Conservation (phyloP, 2,888 invertebrate species). For the Zeuzera pyrina region DNA sequence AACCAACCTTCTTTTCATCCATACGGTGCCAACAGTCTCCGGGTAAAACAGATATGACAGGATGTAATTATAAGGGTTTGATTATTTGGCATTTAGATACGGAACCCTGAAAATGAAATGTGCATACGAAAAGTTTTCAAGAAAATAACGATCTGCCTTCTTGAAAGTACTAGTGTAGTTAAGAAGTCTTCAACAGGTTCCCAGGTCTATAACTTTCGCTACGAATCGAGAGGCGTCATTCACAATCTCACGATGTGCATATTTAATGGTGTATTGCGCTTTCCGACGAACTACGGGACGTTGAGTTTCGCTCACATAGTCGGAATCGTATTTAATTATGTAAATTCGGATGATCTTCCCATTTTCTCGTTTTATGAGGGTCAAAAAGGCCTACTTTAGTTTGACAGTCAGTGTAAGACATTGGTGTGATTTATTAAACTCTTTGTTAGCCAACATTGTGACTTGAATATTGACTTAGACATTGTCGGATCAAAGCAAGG, state of each 20-base stretch:
- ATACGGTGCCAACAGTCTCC: too few relatives aligned
- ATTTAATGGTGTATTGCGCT: slow-evolving; percentile 39
- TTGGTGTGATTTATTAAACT: too few relatives aligned
- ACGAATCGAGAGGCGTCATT: slow-evolving; percentile 31
- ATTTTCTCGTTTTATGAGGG: slow-evolving; percentile 35
- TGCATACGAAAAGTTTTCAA: too few relatives aligned
- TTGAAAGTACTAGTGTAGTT: slow-evolving; percentile 33
- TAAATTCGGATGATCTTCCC: slow-evolving; percentile 37
- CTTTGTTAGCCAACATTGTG: too few relatives aligned
- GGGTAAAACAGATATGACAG: too few relatives aligned
- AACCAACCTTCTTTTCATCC: too few relatives aligned
- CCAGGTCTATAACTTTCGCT: slow-evolving; percentile 33
- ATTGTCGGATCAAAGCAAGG: too few relatives aligned
- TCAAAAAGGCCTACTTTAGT: slow-evolving; percentile 16
- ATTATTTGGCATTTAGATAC: too few relatives aligned
- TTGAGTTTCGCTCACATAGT: slow-evolving; percentile 8
- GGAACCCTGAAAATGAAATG: too few relatives aligned
- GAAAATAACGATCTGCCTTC: too few relatives aligned
- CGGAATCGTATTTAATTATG: slow-evolving; percentile 47
- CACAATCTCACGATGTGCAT: slow-evolving; percentile 46
- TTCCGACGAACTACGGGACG: slow-evolving; percentile 2
- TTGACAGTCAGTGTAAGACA: slow-evolving; percentile 14
- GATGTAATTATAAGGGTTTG: too few relatives aligned
- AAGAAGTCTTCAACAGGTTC: slow-evolving; percentile 43
- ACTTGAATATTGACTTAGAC: too few relatives aligned